Evolutionary conservation across 1,140 invertebrate species (phyloP), one percentile per base, ranked within the genome.

Genomic region (Amphibalanus amphitrite): DNA sequence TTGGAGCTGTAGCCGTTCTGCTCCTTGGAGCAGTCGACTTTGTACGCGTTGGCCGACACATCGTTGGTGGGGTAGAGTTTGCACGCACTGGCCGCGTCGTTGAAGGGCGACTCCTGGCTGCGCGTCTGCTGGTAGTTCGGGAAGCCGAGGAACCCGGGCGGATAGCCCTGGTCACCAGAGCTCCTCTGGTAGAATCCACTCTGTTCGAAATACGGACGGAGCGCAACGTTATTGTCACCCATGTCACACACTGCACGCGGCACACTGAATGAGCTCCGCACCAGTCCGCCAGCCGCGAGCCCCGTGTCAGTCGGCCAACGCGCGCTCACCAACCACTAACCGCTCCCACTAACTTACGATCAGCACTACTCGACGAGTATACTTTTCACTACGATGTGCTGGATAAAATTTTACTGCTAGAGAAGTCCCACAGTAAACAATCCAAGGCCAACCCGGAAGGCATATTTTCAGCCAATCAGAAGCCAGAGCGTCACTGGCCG

Each of bases 161-260:
- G 65, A 28, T 67, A 67, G 28, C 65, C 65, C 65, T 67, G 65
- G 17, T 67, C 65, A 3, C 26, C 65, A 67, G 65, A 28, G n/a
- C 26, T 28, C 26, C 65, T 26, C 65, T 67, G 65, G 65, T 67
- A 67, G 65, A 67, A 67, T 26, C 65, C 65, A 28, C 65, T 28
- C 65, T 67, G 65, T 67, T 67, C 65, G 65, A 67, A 67, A 67
- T 67, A 67, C 65, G 65, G 65, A 67, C 65, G 65, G 10, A 67
- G 65, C 26, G 65, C 65, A 26, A 67, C 23, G 28, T 67, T 67
- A 67, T 67, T 67, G 20, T 67, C 65, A 28, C 26, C 28, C 65
- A 67, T 67, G 65, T 59, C 47, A 59, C 47, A 59, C 47, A 13
- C 13, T 23, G 10, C 47, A 59, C 47, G 47, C 47, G 47, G 1